phyloP scores from a whole-genome alignment of 2,888 invertebrate species.

The Hoplodrina blanda region DNA sequence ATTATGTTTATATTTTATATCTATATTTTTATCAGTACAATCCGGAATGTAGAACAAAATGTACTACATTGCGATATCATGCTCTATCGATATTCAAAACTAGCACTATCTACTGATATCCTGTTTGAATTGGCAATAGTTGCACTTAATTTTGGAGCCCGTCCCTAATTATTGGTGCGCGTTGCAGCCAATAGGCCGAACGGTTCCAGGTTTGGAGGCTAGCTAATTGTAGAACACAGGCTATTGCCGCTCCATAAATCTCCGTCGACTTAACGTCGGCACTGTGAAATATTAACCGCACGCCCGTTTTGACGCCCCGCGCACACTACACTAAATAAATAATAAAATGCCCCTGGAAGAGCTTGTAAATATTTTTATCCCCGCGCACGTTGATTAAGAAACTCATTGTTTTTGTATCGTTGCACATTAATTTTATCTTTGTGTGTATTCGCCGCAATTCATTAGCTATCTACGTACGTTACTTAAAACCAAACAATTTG shows the following conservation, averaged over 20 bases:
- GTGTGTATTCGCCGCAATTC: conserved; percentile 52
- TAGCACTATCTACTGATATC: conserved; percentile 28
- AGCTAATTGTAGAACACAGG: conserved; percentile 88
- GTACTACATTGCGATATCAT: background rate
- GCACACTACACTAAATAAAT: conserved; percentile 80
- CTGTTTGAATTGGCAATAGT: conserved; percentile 41
- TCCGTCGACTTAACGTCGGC: conserved; percentile 87
- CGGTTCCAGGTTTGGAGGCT: conserved; percentile 64
- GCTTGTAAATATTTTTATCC: conserved; percentile 64
- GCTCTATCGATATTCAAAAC: conserved; percentile 14
- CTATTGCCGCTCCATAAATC: conserved; percentile 85
- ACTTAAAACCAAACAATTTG: conserved; percentile 46
- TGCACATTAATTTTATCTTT: conserved; percentile 61
- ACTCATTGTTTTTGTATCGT: conserved; percentile 60
- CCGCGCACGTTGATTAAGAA: conserved; percentile 55
- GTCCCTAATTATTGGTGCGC: conserved; percentile 54
- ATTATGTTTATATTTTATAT: background rate
- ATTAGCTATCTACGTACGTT: conserved; percentile 26
- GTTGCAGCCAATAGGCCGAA: conserved; percentile 49
- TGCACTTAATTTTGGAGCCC: conserved; percentile 44
- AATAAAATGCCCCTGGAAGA: conserved; percentile 77
- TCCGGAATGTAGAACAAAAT: background rate
- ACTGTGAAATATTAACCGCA: conserved; percentile 89
- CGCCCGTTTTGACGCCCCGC: conserved; percentile 85
- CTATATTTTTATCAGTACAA: background rate